Base-by-base conservation (phyloP, 2,797 vertebrate genomes). In the Sciaenops ocellatus region DNA sequence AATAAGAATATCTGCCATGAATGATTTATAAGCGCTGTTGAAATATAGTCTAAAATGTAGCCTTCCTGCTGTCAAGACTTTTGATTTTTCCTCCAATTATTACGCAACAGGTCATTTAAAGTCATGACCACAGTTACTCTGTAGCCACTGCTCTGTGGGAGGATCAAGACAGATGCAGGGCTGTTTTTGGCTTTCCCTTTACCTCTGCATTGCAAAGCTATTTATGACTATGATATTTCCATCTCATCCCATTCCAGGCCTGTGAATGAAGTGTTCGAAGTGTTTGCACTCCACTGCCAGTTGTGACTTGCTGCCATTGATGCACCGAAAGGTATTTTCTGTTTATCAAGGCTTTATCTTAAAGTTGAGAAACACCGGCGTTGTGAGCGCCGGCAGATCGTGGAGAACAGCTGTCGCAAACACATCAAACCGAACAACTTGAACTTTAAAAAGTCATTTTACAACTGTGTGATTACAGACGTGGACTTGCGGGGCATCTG, bases 401-500 rank as follows among this genome's bases (percentile, higher is more conserved):
- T 22, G 52, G 72, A 51, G 71, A 92, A 85, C 92, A 94, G 91
- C 90, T 94, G 92, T 92, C 22, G 30, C 56, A 71, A 88, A 73
- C 69, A 73, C 63, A 38, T 79, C 77, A 72, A 89, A 80, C 83
- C 10, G 4, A 87, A 80, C 88, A 85, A 80, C 79, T 76, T 87
- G 57, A 91, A 85, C 79, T 86, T 87, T 87, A 87, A 89, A 89
- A 91, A 82, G 74, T 87, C 60, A 22, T 73, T 93, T 94, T 90
- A 94, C 89, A 86, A 74, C 80, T 7, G 65, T 61, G 69, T 94
- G 92, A 94, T 94, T 93, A 93, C 73, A 92, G 93, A 77, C 57
- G 0, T 68, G 46, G 51, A 28, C 28, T 69, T 2, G 51, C 8
- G 2, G 50, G 78, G 82, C 90, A 93, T 90, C 91, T 92, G 92